Base-by-base conservation (phyloP, 2,797 vertebrate species). In the Vespertilio murinus region DNA sequence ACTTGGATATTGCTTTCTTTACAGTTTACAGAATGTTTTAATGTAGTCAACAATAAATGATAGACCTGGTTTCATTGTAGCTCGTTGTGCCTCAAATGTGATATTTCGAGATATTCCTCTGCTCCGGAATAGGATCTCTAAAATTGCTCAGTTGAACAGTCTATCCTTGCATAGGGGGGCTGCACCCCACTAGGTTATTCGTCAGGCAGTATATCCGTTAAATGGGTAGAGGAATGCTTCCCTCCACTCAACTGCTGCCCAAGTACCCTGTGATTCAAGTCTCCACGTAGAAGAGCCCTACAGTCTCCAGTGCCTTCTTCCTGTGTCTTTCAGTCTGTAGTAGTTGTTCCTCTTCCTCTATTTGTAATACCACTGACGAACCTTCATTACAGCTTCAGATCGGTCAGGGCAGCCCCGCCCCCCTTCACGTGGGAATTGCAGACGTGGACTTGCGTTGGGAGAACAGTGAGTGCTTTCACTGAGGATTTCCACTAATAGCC, bases 1-100 rank as follows among this genome's bases (percentile, higher is more conserved):
- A 54, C 74, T 85, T 88, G 47, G 40, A 42, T 25, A 75, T 79
- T 59, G 47, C 52, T 78, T 92, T 88, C n/a, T n/a, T n/a, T n/a
- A 87, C 3, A 81, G 10, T 94, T 93, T 74, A 81, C 20, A 84
- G 74, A 89, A 33, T 28, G 4, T 47, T 92, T 96, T 82, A 18
- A 70, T 0, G 1, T 61, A 10, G 23, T 70, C 40, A 78, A n/a
- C n/a, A 87, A 5, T 84, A 52, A 77, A 64, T 87, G 64, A 5
- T 87, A 61, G 25, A 47, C 33, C 35, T 90, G 74, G 14, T 20
- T 92, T 65, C 33, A 65, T 95, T 89, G 23, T 86, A 59, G 84
- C 54, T 45, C 47, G 49, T 61, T 73, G 8, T 94, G 18, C 35
- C 49, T 89, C 22, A 71, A 45, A 90, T 95, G 56, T 59, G 25